Conservation (phyloP, 2,888 invertebrate species). For the Polydrusus tereticollis region DNA sequence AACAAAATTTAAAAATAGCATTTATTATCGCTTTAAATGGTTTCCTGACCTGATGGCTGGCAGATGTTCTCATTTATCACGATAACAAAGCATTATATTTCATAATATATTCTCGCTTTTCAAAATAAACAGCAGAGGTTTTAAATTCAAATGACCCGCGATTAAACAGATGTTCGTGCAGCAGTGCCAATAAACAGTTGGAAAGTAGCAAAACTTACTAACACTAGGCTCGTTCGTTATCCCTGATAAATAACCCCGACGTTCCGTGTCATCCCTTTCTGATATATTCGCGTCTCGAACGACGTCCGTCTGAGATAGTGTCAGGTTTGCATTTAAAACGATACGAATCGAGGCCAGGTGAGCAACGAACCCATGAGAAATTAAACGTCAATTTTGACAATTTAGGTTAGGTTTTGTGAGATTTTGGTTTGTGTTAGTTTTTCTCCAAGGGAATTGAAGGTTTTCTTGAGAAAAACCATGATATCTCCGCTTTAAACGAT, state of each 20-base stretch:
- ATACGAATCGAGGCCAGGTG: not conserved
- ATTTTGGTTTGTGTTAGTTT: slow-evolving; percentile 33
- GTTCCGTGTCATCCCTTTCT: too few relatives aligned
- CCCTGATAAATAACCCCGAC: too few relatives aligned
- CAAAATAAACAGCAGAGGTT: not conserved
- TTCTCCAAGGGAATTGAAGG: slow-evolving; percentile 1
- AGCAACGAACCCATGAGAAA: not conserved
- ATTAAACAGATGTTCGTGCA: not conserved
- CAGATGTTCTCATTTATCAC: slow-evolving; percentile 2
- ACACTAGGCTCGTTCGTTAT: not conserved
- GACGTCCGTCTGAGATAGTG: not conserved
- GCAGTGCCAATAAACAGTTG: not conserved
- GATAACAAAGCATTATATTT: not conserved
- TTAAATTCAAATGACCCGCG: not conserved
- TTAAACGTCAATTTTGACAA: slow-evolving; percentile 19
- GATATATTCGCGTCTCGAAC: not conserved
- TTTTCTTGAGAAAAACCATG: slow-evolving; percentile 29
- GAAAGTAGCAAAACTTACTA: not conserved
- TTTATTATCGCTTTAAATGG: not conserved
- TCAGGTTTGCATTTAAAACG: not conserved
- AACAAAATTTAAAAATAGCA: slow-evolving; percentile 1
- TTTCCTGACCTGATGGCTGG: not conserved
- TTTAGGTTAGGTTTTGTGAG: slow-evolving; percentile 28
- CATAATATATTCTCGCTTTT: too few relatives aligned
- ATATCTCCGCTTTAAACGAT: slow-evolving; percentile 68